Base-by-base conservation (phyloP, 2,797 vertebrate species). In the Gymnoscopelus braueri region DNA sequence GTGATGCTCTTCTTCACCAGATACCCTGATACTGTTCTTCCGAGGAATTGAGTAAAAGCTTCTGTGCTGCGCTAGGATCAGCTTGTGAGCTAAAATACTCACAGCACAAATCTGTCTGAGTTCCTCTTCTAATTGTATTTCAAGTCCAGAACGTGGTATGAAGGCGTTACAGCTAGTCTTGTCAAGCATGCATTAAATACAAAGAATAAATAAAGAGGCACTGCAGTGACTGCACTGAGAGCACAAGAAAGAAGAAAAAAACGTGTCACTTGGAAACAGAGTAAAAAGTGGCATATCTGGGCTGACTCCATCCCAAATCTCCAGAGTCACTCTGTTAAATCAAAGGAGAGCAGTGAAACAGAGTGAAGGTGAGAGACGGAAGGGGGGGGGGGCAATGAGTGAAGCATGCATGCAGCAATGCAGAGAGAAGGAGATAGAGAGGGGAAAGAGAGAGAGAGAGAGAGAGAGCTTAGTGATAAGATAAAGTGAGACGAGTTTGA, bases 401-500 rank as follows among this genome's bases (percentile, higher is more conserved):
- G 29, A 77, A 79, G 84, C 84, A 81, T 78, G 80, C 65, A 81
- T 75, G 78, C 74, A 73, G 44, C 49, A 59, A 72, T 63, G 78
- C 71, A 63, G 78, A 62, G 78, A 79, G 74, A 78, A 71, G 58
- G 63, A 65, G 75, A 74, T 44, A 2, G 65, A 65, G 72, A 48
- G 24, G 80, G 75, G 74, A 79, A 71, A 80, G 72, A 60, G 63
- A 63, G 77, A 74, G 74, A 79, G 74, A 80, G 63, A 65, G 77
- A 74, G 65, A 65, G 72, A 51, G 26, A 81, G 76, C 10, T 75
- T 61, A 62, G 53, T 84, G 90, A 93, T 94, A 90, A 94, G 92
- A 94, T 94, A 95, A 92, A 82, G 83, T 79, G 81, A 88, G 85
- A 89, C 87, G 81, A 89, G 86, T 83, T 71, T 75, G 81, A 71